Base-by-base conservation (phyloP, 2,888 invertebrate species). In the Boloria euphrosyne region DNA sequence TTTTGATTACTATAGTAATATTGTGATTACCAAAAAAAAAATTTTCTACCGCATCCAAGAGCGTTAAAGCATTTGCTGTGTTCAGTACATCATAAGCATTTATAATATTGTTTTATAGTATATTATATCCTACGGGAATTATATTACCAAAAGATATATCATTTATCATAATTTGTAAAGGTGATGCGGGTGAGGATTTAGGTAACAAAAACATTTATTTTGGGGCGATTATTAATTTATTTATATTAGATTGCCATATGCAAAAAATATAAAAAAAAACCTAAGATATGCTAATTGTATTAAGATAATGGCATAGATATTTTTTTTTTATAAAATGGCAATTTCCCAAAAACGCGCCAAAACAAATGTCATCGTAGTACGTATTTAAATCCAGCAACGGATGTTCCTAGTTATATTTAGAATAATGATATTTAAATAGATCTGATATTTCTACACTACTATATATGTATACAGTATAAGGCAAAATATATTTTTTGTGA, bases 11-110 rank as follows among this genome's bases (percentile, higher is more conserved):
- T 4, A 13, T n/a, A 46, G 31, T 52, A 50, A 52, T 52, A n/a
- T 18, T 49, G 38, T 50, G 66, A 43, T 51, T 60, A 22, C 5
- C 13, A 51, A 47, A 47, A 13, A 14, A 16, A 16, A 31, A 47
- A 47, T 54, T 38, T 16, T 31, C 43, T 38, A 31, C 65, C 14
- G 14, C 17, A 63, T 46, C 22, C 47, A 63, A 63, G 38, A 61
- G 52, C 65, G 52, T 59, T 18, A 50, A 49, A 63, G 71, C 69
- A 71, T 71, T 69, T 66, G 69, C 61, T 68, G 68, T 52, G 67
- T 64, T 70, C 67, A 70, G 57, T 66, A 61, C 62, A 68, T 67
- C 7, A 53, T n/a, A 49, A 68, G 66, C 67, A 71, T 70, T 71
- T 71, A 70, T 58, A 57, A 60, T 62, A 50, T 58, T 54, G 71